These are phyloP conservation scores for Esox niger DNA, from an alignment of 2,113 vertebrate genomes.

Conservation along the genomic window DNA sequence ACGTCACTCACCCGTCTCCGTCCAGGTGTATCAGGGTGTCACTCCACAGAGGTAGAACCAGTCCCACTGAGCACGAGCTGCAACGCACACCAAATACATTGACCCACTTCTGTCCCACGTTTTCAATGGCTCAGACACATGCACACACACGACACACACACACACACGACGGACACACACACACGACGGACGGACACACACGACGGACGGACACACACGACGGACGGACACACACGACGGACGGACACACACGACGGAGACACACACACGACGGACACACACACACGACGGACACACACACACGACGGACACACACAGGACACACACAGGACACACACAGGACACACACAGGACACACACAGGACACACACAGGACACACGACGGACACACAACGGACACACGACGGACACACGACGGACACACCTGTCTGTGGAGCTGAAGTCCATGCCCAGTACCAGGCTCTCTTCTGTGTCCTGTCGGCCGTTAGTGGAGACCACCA, in stretches of 20 bases:
- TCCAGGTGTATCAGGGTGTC: constrained; percentile 98
- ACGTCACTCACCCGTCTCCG: constrained; percentile 91
- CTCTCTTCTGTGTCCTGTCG: constrained; percentile 96
- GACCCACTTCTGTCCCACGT: neutral
- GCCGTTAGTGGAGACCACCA: constrained; percentile 94
- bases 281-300: neutral
- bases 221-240: too few species aligned
- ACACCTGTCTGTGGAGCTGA: constrained; percentile 89
- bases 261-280: too few species aligned
- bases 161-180: neutral
- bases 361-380: too few species aligned
- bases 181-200: neutral
- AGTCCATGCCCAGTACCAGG: constrained; percentile 96
- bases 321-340: too few species aligned
- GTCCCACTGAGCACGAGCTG: constrained; percentile 88
- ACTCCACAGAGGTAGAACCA: constrained; percentile 96
- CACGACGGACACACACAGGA: neutral
- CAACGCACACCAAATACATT: constrained; percentile 46
- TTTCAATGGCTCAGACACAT: neutral
- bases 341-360: too few species aligned
- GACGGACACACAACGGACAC: too few species aligned
- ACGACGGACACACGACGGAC: constrained; percentile 8
- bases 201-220: neutral
- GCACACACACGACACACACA: neutral
- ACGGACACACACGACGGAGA: too few species aligned